Evolutionary conservation across 1,140 invertebrate genomes (phyloP), one percentile per base, ranked within the genome.

Genomic region (Drosophila rhopaloa): DNA sequence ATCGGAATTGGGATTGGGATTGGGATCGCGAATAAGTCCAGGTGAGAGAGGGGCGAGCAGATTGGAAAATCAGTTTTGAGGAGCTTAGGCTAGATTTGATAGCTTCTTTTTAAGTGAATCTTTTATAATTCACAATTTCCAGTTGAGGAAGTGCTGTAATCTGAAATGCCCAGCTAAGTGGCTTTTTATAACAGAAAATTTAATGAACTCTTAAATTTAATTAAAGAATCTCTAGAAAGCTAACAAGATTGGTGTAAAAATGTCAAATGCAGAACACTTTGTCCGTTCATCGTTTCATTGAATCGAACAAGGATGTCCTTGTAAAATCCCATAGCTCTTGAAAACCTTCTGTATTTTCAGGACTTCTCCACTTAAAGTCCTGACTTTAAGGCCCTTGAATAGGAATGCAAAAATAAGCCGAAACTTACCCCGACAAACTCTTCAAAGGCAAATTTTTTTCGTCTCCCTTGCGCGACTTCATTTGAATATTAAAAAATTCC

Each of bases 401-500:
- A 9, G 35, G 5, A 44, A 27, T 11, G 13, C 29, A 38, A 65
- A 19, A 32, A 37, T 5, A 32, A 65, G 29, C 10, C 14, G 14
- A 65, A 67, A 67, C 46, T 68, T 51, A 65, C 60, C 46, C 46
- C 38, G 29, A 10, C 16, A 51, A 43, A 16, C 46, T 38, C 57
- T 62, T 38, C 43, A 43, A 51, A 41, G 59, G 35, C 43, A 61
- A 59, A 51, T 50, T 35, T 13, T 13, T 27, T 27, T 13, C 27
- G 24, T 41, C 43, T 48, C 38, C 53, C 41, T 37, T 24, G 53
- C 51, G 66, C 65, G 61, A 82, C 83, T 88, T 86, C 84, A 88
- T 88, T 88, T 88, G 84, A 88, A 88, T 88, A 88, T 88, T 88
- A 88, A 88, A 88, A 88, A 88, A 88, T 88, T 88, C 84, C 84